Percentiles rank a stretch among this genome's conserved stretches.
Evolutionary conservation across 2,113 vertebrate genomes (phyloP).

Genomic region (Parus major): DNA sequence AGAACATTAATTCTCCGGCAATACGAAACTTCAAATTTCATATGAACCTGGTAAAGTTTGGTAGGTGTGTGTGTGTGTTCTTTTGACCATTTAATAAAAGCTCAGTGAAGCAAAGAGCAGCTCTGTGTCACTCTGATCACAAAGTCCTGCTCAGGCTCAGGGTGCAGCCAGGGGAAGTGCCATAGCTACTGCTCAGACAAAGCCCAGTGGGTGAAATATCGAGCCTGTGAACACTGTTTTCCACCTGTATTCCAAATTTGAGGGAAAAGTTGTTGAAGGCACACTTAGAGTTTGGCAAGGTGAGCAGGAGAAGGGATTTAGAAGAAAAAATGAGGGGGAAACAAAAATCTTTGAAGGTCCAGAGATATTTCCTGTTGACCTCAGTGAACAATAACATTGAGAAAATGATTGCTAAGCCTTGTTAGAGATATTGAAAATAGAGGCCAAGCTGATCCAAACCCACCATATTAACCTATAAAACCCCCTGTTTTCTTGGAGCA

Average conservation of each 20-base stretch:
- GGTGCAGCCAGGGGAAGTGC: background rate
- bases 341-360: background rate
- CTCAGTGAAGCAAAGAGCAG: background rate
- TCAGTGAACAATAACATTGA: background rate
- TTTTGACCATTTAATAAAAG: background rate
- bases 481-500: background rate
- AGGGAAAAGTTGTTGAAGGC: background rate
- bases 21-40: background rate
- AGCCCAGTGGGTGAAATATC: background rate
- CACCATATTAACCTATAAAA: background rate
- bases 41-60: background rate
- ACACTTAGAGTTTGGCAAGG: background rate
- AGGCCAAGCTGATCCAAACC: background rate
- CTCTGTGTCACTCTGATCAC: background rate
- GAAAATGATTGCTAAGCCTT: background rate
- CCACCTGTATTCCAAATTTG: background rate
- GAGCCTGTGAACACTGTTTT: background rate
- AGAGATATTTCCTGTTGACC: background rate
- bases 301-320: background rate
- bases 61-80: background rate
- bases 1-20: background rate
- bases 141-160: background rate
- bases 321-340: background rate
- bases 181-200: background rate
- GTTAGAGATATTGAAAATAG: background rate